Evolutionary conservation across 2,797 vertebrate genomes (phyloP).

Genomic region (Florisuga fusca): DNA sequence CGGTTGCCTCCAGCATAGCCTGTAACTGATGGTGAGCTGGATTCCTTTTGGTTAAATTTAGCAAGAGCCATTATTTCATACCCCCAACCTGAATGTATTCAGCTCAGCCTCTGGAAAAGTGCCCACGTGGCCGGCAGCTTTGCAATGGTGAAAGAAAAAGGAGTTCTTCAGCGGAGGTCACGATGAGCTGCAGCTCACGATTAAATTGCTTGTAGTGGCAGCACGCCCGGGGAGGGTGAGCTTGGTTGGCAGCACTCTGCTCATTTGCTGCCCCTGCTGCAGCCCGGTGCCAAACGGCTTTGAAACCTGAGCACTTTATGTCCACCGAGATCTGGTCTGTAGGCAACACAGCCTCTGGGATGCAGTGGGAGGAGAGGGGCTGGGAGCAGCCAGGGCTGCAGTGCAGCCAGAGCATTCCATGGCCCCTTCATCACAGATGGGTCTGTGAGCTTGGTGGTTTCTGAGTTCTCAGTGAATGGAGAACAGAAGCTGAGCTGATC

Average conservation of each 20-base stretch:
- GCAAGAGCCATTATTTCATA: slow-evolving; percentile 43
- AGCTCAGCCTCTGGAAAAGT: slow-evolving; percentile 14
- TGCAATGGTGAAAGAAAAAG: slow-evolving; percentile 40
- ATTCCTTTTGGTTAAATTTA: slow-evolving; percentile 68
- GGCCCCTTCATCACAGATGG: neutral
- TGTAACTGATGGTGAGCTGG: neutral
- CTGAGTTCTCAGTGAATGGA: neutral
- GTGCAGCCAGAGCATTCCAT: fast-evolving
- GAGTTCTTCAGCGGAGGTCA: slow-evolving; percentile 52
- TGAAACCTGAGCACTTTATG: neutral
- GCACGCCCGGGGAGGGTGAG: neutral
- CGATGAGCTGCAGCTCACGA: slow-evolving; percentile 52
- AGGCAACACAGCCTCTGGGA: neutral
- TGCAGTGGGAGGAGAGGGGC: neutral
- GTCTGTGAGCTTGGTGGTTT: neutral
- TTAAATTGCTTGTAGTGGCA: slow-evolving; percentile 66
- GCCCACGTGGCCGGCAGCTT: slow-evolving; percentile 37
- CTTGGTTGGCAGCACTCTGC: neutral
- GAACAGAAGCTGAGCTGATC: neutral
- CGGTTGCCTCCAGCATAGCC: neutral
- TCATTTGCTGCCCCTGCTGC: neutral
- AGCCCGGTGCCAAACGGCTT: neutral
- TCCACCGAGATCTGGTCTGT: fast-evolving
- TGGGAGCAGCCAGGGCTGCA: fast-evolving
- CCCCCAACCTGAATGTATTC: slow-evolving; percentile 10